Evolutionary conservation across 2,888 invertebrate species (phyloP).

Genomic region (Psylliodes chrysocephalus): DNA sequence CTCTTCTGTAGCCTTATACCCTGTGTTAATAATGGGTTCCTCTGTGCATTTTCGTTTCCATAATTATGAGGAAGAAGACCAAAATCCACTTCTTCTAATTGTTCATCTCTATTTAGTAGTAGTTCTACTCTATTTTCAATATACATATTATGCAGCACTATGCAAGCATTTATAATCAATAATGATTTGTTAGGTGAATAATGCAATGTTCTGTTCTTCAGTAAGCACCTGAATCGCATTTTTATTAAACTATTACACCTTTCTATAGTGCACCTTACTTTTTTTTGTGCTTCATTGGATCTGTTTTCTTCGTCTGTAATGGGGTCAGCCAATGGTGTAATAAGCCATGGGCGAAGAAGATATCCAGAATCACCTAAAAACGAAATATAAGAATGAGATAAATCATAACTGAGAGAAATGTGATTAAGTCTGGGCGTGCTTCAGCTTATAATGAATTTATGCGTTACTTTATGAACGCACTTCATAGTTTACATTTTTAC

Average conservation of each 20-base stretch:
- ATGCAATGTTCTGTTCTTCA: slow-evolving; percentile 29
- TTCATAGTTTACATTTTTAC: not conserved
- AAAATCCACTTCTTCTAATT: slow-evolving; percentile 19
- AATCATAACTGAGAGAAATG: not conserved
- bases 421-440: not conserved
- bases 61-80: slow-evolving; percentile 21
- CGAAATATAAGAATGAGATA: not conserved
- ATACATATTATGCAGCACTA: slow-evolving; percentile 34
- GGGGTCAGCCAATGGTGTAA: slow-evolving; percentile 15
- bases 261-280: slow-evolving; percentile 24
- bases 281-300: slow-evolving; percentile 28
- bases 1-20: slow-evolving; percentile 20
- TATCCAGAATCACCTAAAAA: slow-evolving; percentile 20
- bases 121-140: slow-evolving; percentile 22
- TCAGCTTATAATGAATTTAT: not conserved
- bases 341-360: slow-evolving; percentile 20
- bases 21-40: slow-evolving; percentile 20
- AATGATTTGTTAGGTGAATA: slow-evolving; percentile 29
- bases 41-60: slow-evolving; percentile 8
- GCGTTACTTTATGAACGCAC: not conserved
- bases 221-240: slow-evolving; percentile 33
- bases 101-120: slow-evolving; percentile 11
- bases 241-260: slow-evolving; percentile 31
- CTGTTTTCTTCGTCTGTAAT: slow-evolving; percentile 20
- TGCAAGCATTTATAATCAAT: slow-evolving; percentile 30